A percentile compares a stretch with the other conserved stretches of the same genome.
These are phyloP conservation scores for Eubasilissa splendida DNA, from an alignment of 2,888 invertebrate species.

Conservation along the genomic window DNA sequence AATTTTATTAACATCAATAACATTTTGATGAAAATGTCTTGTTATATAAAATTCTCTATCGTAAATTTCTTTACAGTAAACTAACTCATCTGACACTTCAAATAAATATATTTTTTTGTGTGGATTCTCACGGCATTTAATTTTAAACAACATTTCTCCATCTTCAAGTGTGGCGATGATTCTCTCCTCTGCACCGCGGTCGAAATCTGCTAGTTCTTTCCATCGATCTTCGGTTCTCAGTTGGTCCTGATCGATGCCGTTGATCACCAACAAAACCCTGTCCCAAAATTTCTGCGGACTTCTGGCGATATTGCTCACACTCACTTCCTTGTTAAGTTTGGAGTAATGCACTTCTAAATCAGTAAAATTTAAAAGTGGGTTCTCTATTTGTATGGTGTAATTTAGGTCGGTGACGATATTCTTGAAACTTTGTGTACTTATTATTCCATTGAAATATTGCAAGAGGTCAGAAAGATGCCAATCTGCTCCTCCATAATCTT, in stretches of 20 bases:
- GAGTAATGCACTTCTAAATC: not conserved
- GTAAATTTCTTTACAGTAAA: not conserved
- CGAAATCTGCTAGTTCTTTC: not conserved
- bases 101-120: not conserved
- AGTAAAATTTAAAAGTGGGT: not conserved
- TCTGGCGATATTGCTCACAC: not conserved
- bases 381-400: not conserved
- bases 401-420: not conserved
- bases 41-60: not conserved
- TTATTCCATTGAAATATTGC: not conserved
- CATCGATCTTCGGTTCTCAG: not conserved
- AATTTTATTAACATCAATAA: not conserved
- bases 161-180: not conserved
- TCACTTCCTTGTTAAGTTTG: not conserved
- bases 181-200: not conserved
- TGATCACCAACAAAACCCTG: not conserved
- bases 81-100: not conserved
- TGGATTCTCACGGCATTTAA: not conserved
- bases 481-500: not conserved
- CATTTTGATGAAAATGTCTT: not conserved
- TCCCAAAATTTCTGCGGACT: not conserved
- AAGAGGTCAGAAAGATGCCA: not conserved
- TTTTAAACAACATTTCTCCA: not conserved
- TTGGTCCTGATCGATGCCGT: not conserved
- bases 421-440: not conserved